These are phyloP conservation scores for Pegoplata infirma DNA, from an alignment of 2,888 invertebrate species.

Conservation along the genomic window DNA sequence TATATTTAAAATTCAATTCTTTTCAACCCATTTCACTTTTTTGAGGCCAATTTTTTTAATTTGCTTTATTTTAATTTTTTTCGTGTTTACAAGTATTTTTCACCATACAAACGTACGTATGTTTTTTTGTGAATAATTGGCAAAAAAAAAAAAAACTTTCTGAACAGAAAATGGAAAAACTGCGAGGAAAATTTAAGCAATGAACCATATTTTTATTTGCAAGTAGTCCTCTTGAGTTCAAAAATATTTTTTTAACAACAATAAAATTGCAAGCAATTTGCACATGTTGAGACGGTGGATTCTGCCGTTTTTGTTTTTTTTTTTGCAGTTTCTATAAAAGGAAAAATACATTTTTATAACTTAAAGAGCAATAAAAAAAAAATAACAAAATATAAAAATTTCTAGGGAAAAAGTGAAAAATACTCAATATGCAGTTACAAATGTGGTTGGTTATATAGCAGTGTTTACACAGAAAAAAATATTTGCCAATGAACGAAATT, in stretches of 20 bases:
- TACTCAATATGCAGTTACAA: neutral
- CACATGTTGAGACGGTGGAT: slow-evolving; percentile 40
- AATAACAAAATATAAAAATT: too few species aligned
- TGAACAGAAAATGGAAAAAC: slow-evolving; percentile 14
- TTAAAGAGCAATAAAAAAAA: slow-evolving; percentile 36
- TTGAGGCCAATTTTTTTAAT: slow-evolving; percentile 36
- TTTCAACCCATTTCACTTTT: slow-evolving; percentile 51
- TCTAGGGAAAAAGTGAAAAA: slow-evolving; percentile 61
- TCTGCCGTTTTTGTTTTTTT: neutral
- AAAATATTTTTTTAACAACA: slow-evolving; percentile 24
- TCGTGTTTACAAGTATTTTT: neutral
- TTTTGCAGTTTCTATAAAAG: neutral
- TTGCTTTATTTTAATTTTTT: neutral
- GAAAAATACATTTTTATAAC: slow-evolving; percentile 19
- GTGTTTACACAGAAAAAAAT: too few species aligned
- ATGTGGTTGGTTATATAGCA: too few species aligned
- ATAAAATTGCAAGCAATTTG: slow-evolving; percentile 50
- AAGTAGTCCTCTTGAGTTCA: slow-evolving; percentile 27
- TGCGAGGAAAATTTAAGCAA: neutral
- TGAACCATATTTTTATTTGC: slow-evolving; percentile 8
- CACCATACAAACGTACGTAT: neutral
- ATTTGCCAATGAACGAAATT: too few species aligned
- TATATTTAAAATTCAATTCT: slow-evolving; percentile 32
- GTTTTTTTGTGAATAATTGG: slow-evolving; percentile 57
- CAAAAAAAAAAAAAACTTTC: too few species aligned